phyloP scores from a whole-genome alignment of 1,140 invertebrate species.

The Zaprionus vittiger region DNA sequence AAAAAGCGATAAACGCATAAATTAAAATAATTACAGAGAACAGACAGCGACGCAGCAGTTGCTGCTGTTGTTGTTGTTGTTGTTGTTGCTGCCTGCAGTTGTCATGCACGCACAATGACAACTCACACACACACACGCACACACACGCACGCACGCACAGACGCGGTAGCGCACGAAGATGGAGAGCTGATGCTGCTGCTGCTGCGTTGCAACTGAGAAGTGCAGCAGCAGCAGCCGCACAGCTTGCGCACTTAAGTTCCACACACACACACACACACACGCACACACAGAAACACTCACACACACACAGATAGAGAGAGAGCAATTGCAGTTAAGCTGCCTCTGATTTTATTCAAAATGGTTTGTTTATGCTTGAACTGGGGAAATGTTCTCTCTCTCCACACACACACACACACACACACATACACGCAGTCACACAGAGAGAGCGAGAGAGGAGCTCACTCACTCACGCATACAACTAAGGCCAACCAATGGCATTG shows the following conservation, averaged over 20 bases:
- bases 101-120: slow-evolving; percentile 45
- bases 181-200: slow-evolving; percentile 33
- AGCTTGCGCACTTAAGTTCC: slow-evolving; percentile 23
- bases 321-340: slow-evolving; percentile 21
- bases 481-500: slow-evolving; percentile 57
- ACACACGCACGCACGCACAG: slow-evolving; percentile 10
- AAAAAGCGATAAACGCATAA: slow-evolving; percentile 79
- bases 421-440: slow-evolving; percentile 14
- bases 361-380: slow-evolving; percentile 75
- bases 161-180: not conserved
- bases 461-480: slow-evolving; percentile 23
- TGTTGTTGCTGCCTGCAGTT: slow-evolving; percentile 41
- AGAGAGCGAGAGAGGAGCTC: not conserved
- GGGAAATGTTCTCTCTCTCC: slow-evolving; percentile 40
- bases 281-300: not conserved
- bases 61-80: slow-evolving; percentile 28
- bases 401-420: slow-evolving; percentile 41
- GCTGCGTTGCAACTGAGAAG: slow-evolving; percentile 70
- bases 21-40: slow-evolving; percentile 78
- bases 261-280: slow-evolving; percentile 10
- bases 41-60: slow-evolving; percentile 32
- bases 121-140: slow-evolving; percentile 11
- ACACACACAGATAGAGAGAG: slow-evolving; percentile 11
- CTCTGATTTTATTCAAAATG: slow-evolving; percentile 82
- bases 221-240: slow-evolving; percentile 35